Evolutionary conservation across 53 echinoderm and acorn worm genomes (phyloP), one percentile per base, ranked within the genome.

Genomic region (Mesocentrotus franciscanus): DNA sequence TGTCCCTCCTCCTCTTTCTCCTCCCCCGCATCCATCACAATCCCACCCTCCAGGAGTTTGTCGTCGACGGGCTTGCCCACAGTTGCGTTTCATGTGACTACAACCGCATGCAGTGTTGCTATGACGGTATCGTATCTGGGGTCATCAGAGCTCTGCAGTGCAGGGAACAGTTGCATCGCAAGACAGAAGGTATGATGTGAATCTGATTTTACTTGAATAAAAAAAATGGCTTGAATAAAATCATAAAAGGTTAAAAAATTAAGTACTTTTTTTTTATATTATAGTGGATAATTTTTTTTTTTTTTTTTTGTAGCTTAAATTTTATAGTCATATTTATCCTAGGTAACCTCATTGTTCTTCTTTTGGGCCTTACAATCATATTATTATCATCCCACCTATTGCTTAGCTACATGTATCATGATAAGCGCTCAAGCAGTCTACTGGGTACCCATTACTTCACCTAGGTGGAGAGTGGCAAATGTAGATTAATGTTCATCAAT

Each of bases 101-200:
- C 95, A 99, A 98, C 90, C 95, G 98, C 62, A 97, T 99, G 98
- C 97, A 97, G 95, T 98, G 99, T 94, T 99, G 99, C 92, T 97
- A 97, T 85, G 97, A 97, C 79, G 96, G 97, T 20, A 97, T 99
- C 59, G 96, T 98, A 27, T 96, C 97, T 0, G 96, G 96, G 36
- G 94, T 98, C 92, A 85, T 99, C 39, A 97, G 97, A 34, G 97
- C 97, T 18, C 85, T 99, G 96, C 97, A 97, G 89, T 62, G 94
- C 68, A 92, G 96, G 71, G 97, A 99, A 68, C 96, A 96, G 64
- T 92, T 99, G 49, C 96, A 97, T 61, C 95, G 96, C 12, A 97
- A 99, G 93, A 97, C 98, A 74, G 97, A 97, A 97, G 99, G 99
- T 98, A 89, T 11, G 76, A 39, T 17, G 8, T 59, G 13, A 29